Conservation (phyloP, 2,113 vertebrate species). For the Lycocorax pyrrhopterus region DNA sequence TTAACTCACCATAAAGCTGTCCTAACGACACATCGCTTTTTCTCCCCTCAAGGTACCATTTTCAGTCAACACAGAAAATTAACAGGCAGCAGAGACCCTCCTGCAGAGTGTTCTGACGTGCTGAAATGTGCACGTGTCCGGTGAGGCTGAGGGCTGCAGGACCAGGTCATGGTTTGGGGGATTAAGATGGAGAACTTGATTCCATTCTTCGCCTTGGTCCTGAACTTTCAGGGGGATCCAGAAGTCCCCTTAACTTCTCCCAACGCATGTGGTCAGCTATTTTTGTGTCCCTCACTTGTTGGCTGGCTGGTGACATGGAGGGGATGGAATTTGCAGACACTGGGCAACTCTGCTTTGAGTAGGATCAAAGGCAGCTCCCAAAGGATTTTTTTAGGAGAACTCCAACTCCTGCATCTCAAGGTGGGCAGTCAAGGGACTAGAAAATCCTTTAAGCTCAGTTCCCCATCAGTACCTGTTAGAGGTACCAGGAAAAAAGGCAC, state of each 20-base stretch:
- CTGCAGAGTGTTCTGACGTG: background rate
- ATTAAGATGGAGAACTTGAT: background rate
- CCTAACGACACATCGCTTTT: background rate
- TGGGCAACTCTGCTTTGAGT: background rate
- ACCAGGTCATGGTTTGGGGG: background rate
- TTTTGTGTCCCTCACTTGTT: background rate
- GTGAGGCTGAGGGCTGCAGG: background rate
- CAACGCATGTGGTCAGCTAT: background rate
- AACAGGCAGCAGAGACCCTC: background rate
- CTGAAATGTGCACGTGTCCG: background rate
- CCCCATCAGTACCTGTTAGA: rapidly evolving
- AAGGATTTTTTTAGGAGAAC: background rate
- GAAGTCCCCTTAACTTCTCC: background rate
- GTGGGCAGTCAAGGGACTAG: background rate
- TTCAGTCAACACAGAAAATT: background rate
- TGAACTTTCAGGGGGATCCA: background rate
- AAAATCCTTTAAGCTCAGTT: background rate
- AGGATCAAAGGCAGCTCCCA: background rate
- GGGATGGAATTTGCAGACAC: background rate
- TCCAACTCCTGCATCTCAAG: background rate
- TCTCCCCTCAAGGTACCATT: background rate
- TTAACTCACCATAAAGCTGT: background rate
- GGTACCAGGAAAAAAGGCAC: background rate
- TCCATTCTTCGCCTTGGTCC: background rate
- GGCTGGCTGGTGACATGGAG: background rate